A percentile compares a stretch with the other conserved stretches of the same genome.
These are phyloP conservation scores for Caretta caretta DNA, from an alignment of 2,113 vertebrate genomes.

Conservation along the genomic window DNA sequence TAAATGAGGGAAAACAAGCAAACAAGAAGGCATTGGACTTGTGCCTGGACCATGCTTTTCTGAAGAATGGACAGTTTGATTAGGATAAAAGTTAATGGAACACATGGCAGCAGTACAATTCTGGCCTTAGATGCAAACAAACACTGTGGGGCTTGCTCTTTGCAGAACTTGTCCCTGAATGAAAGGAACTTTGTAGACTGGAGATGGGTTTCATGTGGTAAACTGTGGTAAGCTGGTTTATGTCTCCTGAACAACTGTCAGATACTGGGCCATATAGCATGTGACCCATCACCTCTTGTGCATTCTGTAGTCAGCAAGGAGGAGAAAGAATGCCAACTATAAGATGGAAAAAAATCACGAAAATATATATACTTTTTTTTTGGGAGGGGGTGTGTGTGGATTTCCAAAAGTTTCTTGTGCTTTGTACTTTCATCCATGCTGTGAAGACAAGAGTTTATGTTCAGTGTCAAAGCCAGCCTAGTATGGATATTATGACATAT, in stretches of 20 bases:
- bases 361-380: constrained; percentile 54
- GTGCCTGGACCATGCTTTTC: constrained; percentile 34
- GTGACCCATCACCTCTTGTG: constrained; percentile 70
- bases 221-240: constrained; percentile 61
- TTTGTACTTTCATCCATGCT: constrained; percentile 41
- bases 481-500: constrained; percentile 63
- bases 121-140: constrained; percentile 10
- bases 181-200: constrained; percentile 17
- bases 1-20: constrained; percentile 52
- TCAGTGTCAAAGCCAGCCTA: constrained; percentile 63
- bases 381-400: background rate
- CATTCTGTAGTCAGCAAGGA: constrained; percentile 60
- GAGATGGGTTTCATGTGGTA: constrained; percentile 58
- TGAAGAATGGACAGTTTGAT: constrained; percentile 26
- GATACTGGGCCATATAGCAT: constrained; percentile 48
- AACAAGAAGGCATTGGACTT: constrained; percentile 56
- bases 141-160: constrained; percentile 35
- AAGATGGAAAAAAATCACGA: constrained; percentile 64
- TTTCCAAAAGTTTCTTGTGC: constrained; percentile 54
- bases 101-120: constrained; percentile 41
- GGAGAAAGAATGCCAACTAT: constrained; percentile 49
- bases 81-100: constrained; percentile 53
- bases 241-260: constrained; percentile 68
- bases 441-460: constrained; percentile 52
- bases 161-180: constrained; percentile 58